Evolutionary conservation across 2,113 vertebrate genomes (phyloP), one percentile per base, ranked within the genome.

Genomic region (Laticauda colubrina): DNA sequence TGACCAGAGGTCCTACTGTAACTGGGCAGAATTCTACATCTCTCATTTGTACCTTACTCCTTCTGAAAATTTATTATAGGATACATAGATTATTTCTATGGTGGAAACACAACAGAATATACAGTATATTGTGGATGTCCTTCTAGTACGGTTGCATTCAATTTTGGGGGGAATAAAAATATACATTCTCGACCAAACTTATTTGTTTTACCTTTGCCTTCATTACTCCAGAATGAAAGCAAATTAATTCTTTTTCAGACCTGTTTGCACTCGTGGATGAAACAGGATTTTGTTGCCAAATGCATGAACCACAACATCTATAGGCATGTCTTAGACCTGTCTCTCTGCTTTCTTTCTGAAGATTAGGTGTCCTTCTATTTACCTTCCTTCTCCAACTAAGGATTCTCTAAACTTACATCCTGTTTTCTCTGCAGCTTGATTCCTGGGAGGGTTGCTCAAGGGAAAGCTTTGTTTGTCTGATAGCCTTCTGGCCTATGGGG

Each of bases 401-500:
- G 0, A 1, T 0, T 75, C 54, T 34, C 29, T 94, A 91, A 86
- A 26, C 88, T 51, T 14, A 8, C 43, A n/a, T n/a, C 24, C 23
- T 11, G 45, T 61, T 43, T 86, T 53, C 55, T 59, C 90, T 15
- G 24, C 56, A 0, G 81, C 34, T 64, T 26, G 39, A 88, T 3
- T 1, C 0, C 64, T 10, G 3, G 53, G 55, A 91, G 45, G 3
- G 11, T n/a, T 4, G 0, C 14, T 53, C 1, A 5, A 90, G 90
- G 89, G 59, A 15, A 93, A 61, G 8, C 29, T 92, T 87, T 2
- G 54, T 23, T 54, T 53, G 1, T n/a, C 54, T 53, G 0, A 0
- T 3, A 0, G 53, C 55, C 57, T 59, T 92, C 89, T 87, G 0
- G 92, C 94, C 96, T 97, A 26, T 2, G 2, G 89, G 0, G 56